phyloP scores from a whole-genome alignment of 2,113 vertebrate species.

The Ellobius talpinus region DNA sequence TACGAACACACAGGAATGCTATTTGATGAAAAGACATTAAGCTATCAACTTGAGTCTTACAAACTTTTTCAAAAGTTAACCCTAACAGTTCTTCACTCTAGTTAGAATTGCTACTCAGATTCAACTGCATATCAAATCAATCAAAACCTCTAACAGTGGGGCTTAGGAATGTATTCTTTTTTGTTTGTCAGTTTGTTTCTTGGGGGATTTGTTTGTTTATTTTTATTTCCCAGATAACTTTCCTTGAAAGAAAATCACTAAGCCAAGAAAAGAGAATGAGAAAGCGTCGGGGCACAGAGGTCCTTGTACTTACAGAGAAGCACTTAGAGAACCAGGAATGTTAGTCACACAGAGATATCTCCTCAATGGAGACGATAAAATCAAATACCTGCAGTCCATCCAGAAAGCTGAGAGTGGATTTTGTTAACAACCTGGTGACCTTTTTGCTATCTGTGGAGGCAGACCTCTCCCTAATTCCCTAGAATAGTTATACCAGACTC shows the following conservation, averaged over 20 bases:
- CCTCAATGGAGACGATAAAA: not conserved
- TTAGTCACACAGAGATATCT: not conserved
- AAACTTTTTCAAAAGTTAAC: not conserved
- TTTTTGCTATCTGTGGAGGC: not conserved
- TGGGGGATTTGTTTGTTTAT: not conserved
- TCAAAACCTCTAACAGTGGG: not conserved
- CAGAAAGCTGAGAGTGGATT: not conserved
- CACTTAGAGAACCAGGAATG: not conserved
- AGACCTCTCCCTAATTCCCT: not conserved
- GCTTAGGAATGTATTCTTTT: not conserved
- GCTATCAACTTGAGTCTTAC: not conserved
- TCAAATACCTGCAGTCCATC: not conserved
- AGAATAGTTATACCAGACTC: not conserved
- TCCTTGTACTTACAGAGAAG: not conserved
- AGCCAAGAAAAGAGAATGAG: not conserved
- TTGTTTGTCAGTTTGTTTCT: not conserved
- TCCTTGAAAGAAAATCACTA: not conserved
- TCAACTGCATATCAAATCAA: not conserved
- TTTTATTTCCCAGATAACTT: constrained; percentile 15
- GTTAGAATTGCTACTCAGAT: constrained; percentile 8
- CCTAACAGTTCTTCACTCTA: not conserved
- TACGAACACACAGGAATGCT: not conserved
- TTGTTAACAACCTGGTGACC: not conserved
- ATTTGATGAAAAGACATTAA: not conserved
- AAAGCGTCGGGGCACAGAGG: not conserved